A percentile compares a stretch with the other conserved stretches of the same genome.
Evolutionary conservation across 2,113 vertebrate species (phyloP).

Genomic region (Clarias magur): DNA sequence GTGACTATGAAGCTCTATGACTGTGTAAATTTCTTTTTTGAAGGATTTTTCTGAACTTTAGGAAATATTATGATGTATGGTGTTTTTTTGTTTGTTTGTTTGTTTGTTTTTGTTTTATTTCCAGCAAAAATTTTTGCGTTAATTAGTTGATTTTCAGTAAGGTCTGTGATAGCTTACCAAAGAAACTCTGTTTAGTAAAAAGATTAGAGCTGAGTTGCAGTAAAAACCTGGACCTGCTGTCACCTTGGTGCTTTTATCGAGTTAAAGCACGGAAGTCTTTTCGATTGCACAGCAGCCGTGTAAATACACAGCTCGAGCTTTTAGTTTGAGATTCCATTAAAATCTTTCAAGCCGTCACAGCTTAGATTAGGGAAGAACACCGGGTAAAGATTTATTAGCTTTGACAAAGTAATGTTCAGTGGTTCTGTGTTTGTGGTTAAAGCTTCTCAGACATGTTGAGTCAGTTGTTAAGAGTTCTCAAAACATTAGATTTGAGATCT

Average conservation of each 20-base stretch:
- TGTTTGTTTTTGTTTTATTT: neutral
- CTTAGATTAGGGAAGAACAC: neutral
- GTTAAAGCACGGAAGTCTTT: constrained; percentile 8
- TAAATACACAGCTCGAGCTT: neutral
- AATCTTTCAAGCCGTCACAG: neutral
- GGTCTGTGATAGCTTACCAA: neutral
- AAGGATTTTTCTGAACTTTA: neutral
- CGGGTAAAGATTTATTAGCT: neutral
- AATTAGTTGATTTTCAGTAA: neutral
- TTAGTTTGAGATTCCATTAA: neutral
- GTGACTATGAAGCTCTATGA: neutral
- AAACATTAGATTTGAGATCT: neutral
- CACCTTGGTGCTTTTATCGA: constrained; percentile 13
- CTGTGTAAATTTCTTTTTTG: neutral
- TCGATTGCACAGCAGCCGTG: constrained; percentile 14
- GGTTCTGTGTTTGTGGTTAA: neutral
- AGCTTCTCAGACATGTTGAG: neutral
- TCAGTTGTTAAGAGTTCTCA: neutral
- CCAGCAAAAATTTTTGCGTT: neutral
- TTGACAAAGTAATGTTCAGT: neutral
- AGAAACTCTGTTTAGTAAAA: neutral
- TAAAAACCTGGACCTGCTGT: neutral
- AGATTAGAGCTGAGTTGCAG: neutral
- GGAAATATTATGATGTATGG: neutral
- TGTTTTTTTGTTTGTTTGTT: neutral